A percentile compares a stretch with the other conserved stretches of the same genome.
Evolutionary conservation across 1,140 invertebrate species (phyloP).

Genomic region (Eubasilissa regina): DNA sequence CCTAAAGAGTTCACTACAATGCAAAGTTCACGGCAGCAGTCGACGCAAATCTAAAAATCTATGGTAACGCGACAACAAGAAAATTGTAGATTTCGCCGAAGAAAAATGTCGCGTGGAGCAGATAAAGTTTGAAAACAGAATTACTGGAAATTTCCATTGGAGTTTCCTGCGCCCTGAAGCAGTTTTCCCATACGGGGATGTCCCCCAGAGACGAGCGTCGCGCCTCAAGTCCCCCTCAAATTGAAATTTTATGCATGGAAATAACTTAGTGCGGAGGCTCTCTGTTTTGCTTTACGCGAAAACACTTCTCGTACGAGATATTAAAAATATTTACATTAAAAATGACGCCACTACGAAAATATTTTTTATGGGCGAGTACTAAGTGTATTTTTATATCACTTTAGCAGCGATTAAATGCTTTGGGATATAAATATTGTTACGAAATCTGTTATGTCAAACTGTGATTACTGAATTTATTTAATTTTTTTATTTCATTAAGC

Average conservation of each 20-base stretch:
- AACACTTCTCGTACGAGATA: background rate
- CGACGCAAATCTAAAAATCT: background rate
- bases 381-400: no score
- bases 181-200: background rate
- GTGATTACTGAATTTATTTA: no score
- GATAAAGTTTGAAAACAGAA: conserved; percentile 12
- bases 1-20: conserved; percentile 4
- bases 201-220: background rate
- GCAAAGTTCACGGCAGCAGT: background rate
- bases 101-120: background rate
- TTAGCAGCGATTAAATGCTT: no score
- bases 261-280: background rate
- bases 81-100: background rate
- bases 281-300: background rate
- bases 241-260: conserved; percentile 9
- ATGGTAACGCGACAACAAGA: conserved; percentile 14
- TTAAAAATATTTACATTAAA: background rate
- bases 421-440: no score
- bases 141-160: background rate
- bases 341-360: background rate
- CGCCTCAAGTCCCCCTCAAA: background rate
- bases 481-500: no score
- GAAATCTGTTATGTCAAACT: no score
- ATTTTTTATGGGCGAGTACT: no score
- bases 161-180: background rate